Base-by-base conservation (phyloP, 1,140 invertebrate species). In the Bacillus rossius region DNA sequence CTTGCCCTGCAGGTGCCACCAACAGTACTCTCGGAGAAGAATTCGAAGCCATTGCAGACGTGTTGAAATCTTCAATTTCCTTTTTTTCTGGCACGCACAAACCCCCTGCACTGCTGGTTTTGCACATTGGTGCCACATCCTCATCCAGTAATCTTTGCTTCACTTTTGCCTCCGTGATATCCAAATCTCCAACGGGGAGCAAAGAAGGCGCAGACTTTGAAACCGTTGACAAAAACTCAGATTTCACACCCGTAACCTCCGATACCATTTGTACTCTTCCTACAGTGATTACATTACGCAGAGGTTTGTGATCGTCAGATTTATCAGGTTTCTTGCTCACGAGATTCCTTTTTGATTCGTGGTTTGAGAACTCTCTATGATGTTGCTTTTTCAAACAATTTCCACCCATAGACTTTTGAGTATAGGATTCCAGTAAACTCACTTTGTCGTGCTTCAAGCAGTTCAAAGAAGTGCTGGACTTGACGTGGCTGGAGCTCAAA, bases 101-200 rank as follows among this genome's bases (percentile, higher is more conserved):
- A 34, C 29, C 10, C 29, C 29, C 29, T 7, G 29, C 5, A 10
- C 29, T 34, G 10, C 10, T 34, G 4, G 29, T 16, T 19, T 38
- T 14, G 29, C 40, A 34, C 29, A 34, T 10, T 34, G 29, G 29
- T 10, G 29, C 10, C 29, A 34, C 29, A 14, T 43, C 57, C 55
- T 76, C 79, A 64, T 84, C 81, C 26, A 82, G 61, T 14, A 82
- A 64, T 45, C 81, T 76, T 60, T 83, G 81, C 59, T 83, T 84
- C n/a, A 82, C 77, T 62, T 82, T 81, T 13, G 80, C 79, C 65
- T 82, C 81, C 38, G 80, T 80, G 14, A 82, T 75, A 22, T 76
- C 76, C 13, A 76, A 71, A 17, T 79, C 75, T 1, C 71, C 75
- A 8, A 76, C 73, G 1, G 76, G 74, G 19, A 76, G 55, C 13